Base-by-base conservation (phyloP, 2,797 vertebrate genomes). In the Spinibarbus caldwelli region DNA sequence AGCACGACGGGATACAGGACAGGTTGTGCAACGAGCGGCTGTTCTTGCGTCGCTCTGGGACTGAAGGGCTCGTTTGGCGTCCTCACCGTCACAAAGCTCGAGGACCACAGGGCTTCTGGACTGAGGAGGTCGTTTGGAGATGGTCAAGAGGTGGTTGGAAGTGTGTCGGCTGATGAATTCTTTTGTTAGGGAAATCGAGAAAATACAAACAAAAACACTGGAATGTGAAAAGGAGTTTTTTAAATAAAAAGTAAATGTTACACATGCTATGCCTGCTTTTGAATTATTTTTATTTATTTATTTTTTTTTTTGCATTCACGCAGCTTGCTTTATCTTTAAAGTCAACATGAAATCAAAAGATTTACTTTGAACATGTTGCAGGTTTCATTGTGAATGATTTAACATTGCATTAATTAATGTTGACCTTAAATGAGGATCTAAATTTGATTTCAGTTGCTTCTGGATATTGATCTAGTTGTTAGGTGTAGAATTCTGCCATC, bases 171-270 rank as follows among this genome's bases (percentile, higher is more conserved):
- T 91, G 86, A 86, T 64, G 23, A 45, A 62, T 86, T 81, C 62
- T 70, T 87, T 87, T 81, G 90, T 93, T 93, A 93, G 92, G 84
- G 94, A 95, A 95, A 93, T 91, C 89, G 90, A 93, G 94, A 94
- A 94, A 85, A 91, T 52, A 11, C 11, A 92, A 94, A 94, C 86
- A 91, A 92, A 95, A 95, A 95, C 94, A 95, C 94, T 96, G 94
- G 94, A 95, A 95, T 95, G 93, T 95, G 89, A 91, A 92, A 91
- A 83, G 66, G 76, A 82, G 87, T 59, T 78, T 91, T 93, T 94
- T 89, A 12, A 89, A 88, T 84, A 89, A 87, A 89, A 85, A 54
- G 62, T 76, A 87, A 89, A 86, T 71, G 36, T 87, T 72, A 47
- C 66, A 82, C 83, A 82, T 73, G n/a, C 3, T 14, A 29, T 64